Base-by-base conservation (phyloP, 2,113 vertebrate genomes). In the Hystrix cristata region DNA sequence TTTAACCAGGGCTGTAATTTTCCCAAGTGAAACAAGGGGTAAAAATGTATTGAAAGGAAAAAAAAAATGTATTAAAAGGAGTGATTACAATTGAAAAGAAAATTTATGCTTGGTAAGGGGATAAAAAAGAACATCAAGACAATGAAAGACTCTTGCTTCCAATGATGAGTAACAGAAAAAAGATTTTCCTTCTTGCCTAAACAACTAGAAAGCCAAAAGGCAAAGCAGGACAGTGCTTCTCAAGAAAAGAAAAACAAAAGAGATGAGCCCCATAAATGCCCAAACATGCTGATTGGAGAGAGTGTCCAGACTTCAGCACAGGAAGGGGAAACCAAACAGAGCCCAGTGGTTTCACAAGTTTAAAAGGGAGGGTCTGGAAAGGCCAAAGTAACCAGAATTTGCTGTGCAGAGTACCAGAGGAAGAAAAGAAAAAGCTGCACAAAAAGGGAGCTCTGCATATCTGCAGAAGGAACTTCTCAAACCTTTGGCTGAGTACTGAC, bases 161-260 rank as follows among this genome's bases (percentile, higher is more conserved):
- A 93, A 71, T 21, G 27, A 34, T 34, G 19, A 48, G 0, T 46
- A 79, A 88, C 9, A 69, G 48, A 23, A 82, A 72, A 69, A 82
- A 87, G 57, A 60, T 64, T 59, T 53, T 23, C 57, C 53, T 62
- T 87, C 31, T 53, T 78, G 72, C 72, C 46, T 69, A 60, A 96
- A 72, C 2, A 71, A 62, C 55, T 48, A 55, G n/a, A 90, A 92
- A 92, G 53, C n/a, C 80, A 69, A 76, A 48, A 43, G 46, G 72
- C 65, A 76, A 25, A 34, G 10, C 18, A 76, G 34, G 19, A 57
- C 72, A 60, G 46, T n/a, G 48, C 57, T 87, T 90, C 69, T 48
- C 14, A 16, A 97, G 62, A 83, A 78, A 60, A 69, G 60, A 34
- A 62, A 90, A 86, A 87, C 38, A 93, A 83, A 79, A 43, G 25